A percentile compares a stretch with the other conserved stretches of the same genome.
Conservation (phyloP, 2,797 vertebrate genomes). For the Lacerta viridis region DNA sequence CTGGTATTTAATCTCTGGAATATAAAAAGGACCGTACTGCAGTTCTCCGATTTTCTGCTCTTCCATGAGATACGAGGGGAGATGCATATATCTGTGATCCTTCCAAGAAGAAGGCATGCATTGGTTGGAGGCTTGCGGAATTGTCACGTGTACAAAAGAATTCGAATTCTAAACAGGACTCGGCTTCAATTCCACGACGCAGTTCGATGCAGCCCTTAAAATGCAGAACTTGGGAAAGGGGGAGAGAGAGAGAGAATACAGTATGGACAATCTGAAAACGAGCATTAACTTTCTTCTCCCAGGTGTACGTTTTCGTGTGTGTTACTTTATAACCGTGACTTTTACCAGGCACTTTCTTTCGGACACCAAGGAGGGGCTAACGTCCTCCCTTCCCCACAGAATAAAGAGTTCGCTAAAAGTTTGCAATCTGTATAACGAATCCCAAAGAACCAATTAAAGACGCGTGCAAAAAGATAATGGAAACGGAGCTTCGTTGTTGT, state of each 20-base stretch:
- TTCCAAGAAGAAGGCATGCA: not conserved
- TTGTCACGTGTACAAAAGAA: not conserved
- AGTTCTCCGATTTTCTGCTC: not conserved
- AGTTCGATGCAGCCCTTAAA: not conserved
- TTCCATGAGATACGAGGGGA: too few relatives aligned
- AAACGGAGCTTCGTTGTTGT: not conserved
- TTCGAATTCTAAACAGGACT: not conserved
- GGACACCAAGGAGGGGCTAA: not conserved
- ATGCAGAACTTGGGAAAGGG: not conserved
- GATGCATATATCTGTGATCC: not conserved
- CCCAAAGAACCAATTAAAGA: not conserved
- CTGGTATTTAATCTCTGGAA: not conserved
- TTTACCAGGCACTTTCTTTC: not conserved
- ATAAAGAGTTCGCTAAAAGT: not conserved
- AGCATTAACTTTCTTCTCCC: too few relatives aligned
- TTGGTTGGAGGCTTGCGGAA: not conserved
- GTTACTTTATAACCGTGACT: not conserved
- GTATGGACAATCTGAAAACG: too few relatives aligned
- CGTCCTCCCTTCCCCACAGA: not conserved
- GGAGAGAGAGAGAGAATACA: not conserved
- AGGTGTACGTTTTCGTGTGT: not conserved
- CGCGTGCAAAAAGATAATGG: not conserved
- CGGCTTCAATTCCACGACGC: too few relatives aligned
- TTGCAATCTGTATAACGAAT: not conserved
- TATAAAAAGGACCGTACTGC: not conserved